phyloP scores from a whole-genome alignment of 2,797 vertebrate species.

The Urocyon cinereoargenteus region DNA sequence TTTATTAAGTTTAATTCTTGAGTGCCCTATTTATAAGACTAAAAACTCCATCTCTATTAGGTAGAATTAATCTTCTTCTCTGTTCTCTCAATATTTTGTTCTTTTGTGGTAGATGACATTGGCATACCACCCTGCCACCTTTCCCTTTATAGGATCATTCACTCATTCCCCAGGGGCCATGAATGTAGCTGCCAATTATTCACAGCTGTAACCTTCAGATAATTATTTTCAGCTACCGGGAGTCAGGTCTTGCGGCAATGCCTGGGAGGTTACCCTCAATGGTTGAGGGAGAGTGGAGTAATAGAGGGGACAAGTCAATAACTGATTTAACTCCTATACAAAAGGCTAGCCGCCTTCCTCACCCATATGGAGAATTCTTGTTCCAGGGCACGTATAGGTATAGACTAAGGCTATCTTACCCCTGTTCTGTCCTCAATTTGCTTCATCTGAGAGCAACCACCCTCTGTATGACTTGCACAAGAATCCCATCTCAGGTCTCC shows the following conservation, averaged over 20 bases:
- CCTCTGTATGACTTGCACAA: neutral
- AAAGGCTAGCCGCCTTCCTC: neutral
- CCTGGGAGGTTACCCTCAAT: neutral
- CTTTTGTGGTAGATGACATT: neutral
- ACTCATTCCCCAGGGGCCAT: neutral
- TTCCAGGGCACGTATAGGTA: neutral
- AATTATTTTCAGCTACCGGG: neutral
- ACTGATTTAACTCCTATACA: neutral
- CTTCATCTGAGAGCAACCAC: neutral
- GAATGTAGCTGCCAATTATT: neutral
- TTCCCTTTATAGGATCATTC: neutral
- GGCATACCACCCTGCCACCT: neutral
- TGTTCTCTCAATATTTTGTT: neutral
- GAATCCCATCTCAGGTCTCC: neutral
- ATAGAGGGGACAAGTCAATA: neutral
- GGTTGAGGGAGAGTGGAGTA: neutral
- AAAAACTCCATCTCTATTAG: neutral
- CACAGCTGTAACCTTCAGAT: neutral
- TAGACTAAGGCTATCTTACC: neutral
- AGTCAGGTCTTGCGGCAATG: neutral
- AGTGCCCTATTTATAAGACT: neutral
- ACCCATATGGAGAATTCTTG: neutral
- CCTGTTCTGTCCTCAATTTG: neutral
- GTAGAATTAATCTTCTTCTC: neutral
- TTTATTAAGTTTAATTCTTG: conserved; percentile 26